Evolutionary conservation across 2,113 vertebrate species (phyloP).

Genomic region (Ceyx melanurus): DNA sequence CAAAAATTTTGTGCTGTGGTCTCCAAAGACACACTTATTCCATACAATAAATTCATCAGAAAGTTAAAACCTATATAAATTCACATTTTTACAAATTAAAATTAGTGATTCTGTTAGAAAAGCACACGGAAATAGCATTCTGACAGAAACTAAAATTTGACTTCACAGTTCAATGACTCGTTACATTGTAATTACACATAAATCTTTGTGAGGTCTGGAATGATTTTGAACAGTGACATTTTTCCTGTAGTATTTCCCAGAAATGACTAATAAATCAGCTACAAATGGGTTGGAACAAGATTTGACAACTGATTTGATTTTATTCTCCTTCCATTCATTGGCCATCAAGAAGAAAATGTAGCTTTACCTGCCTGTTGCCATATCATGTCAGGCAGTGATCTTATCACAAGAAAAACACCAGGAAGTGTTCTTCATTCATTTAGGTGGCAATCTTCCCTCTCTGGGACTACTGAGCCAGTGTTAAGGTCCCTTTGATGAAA

Average conservation of each 20-base stretch:
- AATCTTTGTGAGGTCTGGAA: not conserved
- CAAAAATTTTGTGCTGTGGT: not conserved
- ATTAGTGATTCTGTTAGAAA: not conserved
- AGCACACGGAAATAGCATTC: not conserved
- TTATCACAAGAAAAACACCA: constrained; percentile 18
- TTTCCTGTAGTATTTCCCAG: not conserved
- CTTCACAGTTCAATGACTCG: not conserved
- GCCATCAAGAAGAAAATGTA: not conserved
- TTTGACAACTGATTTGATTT: not conserved
- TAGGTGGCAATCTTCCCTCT: not conserved
- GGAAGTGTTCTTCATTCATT: not conserved
- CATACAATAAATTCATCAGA: not conserved
- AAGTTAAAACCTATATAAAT: not conserved
- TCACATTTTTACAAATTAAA: not conserved
- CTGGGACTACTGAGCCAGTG: not conserved
- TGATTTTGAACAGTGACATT: not conserved
- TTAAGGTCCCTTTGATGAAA: not conserved
- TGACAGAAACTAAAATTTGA: not conserved
- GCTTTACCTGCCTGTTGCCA: constrained; percentile 25
- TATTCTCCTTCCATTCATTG: not conserved
- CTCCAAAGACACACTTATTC: not conserved
- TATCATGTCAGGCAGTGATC: constrained; percentile 2
- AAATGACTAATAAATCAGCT: not conserved
- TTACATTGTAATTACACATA: not conserved
- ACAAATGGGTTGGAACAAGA: not conserved